phyloP scores from a whole-genome alignment of 2,888 invertebrate genomes.

The Mythimna loreyi region DNA sequence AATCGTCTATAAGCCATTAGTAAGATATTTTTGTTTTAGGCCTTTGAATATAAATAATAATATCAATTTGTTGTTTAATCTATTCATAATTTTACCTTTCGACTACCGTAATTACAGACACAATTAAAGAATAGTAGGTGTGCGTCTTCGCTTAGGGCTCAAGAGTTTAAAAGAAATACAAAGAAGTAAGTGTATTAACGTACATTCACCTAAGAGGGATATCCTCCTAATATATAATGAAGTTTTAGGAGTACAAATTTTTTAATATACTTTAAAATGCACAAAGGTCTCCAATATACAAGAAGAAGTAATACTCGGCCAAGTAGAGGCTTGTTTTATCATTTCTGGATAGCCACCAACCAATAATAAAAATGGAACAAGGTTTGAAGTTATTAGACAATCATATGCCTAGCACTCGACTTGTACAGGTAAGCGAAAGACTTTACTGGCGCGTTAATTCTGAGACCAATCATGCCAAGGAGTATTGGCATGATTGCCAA shows the following conservation, averaged over 20 bases:
- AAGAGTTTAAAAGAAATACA: no score
- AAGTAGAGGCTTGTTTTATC: background rate
- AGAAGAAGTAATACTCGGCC: background rate
- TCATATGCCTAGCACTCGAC: no score
- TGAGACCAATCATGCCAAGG: no score
- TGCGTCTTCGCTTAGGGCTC: no score
- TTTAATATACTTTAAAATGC: no score
- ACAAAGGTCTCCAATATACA: background rate
- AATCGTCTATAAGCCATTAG: constrained; percentile 11
- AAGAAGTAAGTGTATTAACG: background rate
- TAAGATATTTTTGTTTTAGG: background rate
- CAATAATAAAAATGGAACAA: background rate
- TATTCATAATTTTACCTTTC: constrained; percentile 1
- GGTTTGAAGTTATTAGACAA: background rate
- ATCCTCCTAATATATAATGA: background rate
- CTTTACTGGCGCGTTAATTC: no score
- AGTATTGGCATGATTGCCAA: no score
- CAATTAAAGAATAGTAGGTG: no score
- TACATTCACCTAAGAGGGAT: background rate
- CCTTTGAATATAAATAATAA: constrained; percentile 22
- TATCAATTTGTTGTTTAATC: constrained; percentile 2
- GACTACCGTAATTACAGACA: no score
- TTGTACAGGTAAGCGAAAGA: background rate
- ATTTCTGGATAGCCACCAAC: background rate
- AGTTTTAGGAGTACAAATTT: no score